Percentiles rank a stretch among this genome's conserved stretches.
These are phyloP conservation scores for Drosophila anomalata DNA, from an alignment of 2,888 invertebrate species.

Conservation along the genomic window DNA sequence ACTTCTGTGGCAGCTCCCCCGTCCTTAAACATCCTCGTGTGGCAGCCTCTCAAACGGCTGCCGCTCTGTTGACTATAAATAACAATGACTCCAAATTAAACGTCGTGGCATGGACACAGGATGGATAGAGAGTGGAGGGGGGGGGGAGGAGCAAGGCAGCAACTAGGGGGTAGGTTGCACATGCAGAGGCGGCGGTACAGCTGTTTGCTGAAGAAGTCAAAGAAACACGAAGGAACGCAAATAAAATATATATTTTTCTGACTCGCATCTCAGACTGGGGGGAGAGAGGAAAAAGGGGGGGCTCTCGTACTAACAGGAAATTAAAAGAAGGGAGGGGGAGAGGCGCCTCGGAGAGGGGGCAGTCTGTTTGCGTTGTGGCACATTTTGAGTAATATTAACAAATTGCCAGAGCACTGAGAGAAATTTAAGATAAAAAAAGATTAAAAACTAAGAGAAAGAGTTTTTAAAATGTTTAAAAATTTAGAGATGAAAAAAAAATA, in stretches of 20 bases:
- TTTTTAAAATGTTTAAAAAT: too few relatives aligned
- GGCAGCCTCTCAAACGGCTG: constrained; percentile 42
- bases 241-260: constrained; percentile 34
- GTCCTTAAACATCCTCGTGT: neutral
- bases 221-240: constrained; percentile 59
- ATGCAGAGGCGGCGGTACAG: neutral
- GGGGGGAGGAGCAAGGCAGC: neutral
- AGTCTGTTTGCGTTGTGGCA: constrained; percentile 22
- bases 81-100: constrained; percentile 78
- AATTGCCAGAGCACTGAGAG: constrained; percentile 14
- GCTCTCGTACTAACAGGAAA: neutral
- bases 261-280: neutral
- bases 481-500: too few relatives aligned
- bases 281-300: neutral
- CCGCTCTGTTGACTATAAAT: constrained; percentile 75
- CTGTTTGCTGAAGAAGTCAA: constrained; percentile 60
- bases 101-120: constrained; percentile 52
- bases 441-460: too few relatives aligned
- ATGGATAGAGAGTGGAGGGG: constrained; percentile 12
- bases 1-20: neutral
- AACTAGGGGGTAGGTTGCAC: neutral
- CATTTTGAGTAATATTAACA: constrained; percentile 27
- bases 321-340: neutral
- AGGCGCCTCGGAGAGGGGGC: neutral
- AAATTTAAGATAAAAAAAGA: neutral